Evolutionary conservation across 2,888 invertebrate genomes (phyloP).

Genomic region (Acanthosepion pharaonis): DNA sequence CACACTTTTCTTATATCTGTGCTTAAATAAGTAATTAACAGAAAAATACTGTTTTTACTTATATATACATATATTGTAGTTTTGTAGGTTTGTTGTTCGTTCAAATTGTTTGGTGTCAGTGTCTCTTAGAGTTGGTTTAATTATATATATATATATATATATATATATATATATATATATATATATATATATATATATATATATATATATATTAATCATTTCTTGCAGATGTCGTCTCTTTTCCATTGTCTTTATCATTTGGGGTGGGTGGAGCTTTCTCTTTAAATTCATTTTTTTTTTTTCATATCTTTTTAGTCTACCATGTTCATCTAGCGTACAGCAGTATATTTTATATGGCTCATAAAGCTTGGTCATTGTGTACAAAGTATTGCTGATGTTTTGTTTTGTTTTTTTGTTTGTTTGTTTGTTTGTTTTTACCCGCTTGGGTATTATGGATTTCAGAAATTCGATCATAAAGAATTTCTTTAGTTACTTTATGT

Average conservation of each 20-base stretch:
- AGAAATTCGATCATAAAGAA: neutral
- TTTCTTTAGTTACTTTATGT: neutral
- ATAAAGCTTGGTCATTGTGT: neutral
- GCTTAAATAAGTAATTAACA: constrained; percentile 12
- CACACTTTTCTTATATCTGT: neutral
- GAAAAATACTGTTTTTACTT: constrained; percentile 20
- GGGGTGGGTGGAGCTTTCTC: too few relatives aligned
- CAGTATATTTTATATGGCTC: neutral
- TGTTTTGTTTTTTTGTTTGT: too few relatives aligned
- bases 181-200: too few relatives aligned
- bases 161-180: too few relatives aligned
- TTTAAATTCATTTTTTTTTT: neutral
- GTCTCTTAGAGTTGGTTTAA: too few relatives aligned
- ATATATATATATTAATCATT: neutral
- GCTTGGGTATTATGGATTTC: neutral
- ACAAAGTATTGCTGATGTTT: neutral
- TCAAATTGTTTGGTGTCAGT: too few relatives aligned
- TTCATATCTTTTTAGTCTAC: neutral
- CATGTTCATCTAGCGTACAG: neutral
- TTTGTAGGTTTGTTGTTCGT: neutral
- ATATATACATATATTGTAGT: neutral
- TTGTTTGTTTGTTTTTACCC: too few relatives aligned
- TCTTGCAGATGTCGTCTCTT: too few relatives aligned
- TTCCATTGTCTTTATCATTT: neutral
- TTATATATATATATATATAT: too few relatives aligned